Percentiles rank a stretch among this genome's conserved stretches.
Evolutionary conservation across 2,888 invertebrate species (phyloP).

Genomic region (Automeris io): DNA sequence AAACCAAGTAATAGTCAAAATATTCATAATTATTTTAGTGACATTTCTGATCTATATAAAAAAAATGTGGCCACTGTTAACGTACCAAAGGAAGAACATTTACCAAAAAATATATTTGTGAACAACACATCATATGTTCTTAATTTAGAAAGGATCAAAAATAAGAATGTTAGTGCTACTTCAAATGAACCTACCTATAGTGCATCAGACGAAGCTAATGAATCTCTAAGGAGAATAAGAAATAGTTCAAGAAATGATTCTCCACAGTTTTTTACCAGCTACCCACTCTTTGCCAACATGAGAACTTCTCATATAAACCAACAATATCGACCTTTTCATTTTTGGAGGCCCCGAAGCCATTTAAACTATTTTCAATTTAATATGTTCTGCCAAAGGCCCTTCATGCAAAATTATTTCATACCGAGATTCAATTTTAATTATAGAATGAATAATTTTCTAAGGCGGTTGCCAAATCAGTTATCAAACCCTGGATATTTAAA

Average conservation of each 20-base stretch:
- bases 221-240: slow-evolving; percentile 35
- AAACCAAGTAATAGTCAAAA: slow-evolving; percentile 23
- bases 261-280: slow-evolving; percentile 13
- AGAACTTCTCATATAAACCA: slow-evolving; percentile 18
- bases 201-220: slow-evolving; percentile 40
- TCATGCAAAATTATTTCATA: slow-evolving; percentile 23
- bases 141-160: slow-evolving; percentile 35
- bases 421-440: slow-evolving; percentile 30
- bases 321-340: slow-evolving; percentile 27
- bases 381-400: slow-evolving; percentile 35
- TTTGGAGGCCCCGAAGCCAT: slow-evolving; percentile 32
- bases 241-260: slow-evolving; percentile 17
- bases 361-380: slow-evolving; percentile 35
- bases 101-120: slow-evolving; percentile 50
- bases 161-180: slow-evolving; percentile 18
- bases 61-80: slow-evolving; percentile 35
- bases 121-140: slow-evolving; percentile 42
- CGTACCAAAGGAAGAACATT: slow-evolving; percentile 37
- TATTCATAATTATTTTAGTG: slow-evolving; percentile 31
- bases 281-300: slow-evolving; percentile 10
- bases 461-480: slow-evolving; percentile 13
- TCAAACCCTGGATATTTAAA: slow-evolving; percentile 11
- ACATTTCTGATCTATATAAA: slow-evolving; percentile 42
- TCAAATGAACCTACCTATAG: slow-evolving; percentile 31
- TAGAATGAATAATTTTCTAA: slow-evolving; percentile 21